These are phyloP conservation scores for Mormoops blainvillei DNA, from an alignment of 2,113 vertebrate species.

Conservation along the genomic window DNA sequence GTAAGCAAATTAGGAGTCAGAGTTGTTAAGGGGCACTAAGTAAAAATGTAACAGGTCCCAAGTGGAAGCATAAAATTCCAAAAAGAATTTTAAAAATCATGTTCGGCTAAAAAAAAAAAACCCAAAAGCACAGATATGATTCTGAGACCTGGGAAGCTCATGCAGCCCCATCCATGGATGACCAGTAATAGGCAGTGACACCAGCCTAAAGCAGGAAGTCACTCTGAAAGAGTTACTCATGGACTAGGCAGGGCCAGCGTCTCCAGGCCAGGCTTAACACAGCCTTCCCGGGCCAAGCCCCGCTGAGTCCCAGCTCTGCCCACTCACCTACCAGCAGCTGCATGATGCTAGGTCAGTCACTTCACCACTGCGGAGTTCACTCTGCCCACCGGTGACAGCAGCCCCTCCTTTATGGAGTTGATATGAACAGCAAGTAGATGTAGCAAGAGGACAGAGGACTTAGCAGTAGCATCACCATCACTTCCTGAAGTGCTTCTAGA, in stretches of 20 bases:
- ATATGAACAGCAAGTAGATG: accelerated
- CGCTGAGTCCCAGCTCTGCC: not conserved
- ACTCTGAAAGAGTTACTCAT: accelerated
- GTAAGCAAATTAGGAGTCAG: not conserved
- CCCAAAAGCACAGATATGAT: not conserved
- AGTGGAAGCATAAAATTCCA: not conserved
- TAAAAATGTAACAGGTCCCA: not conserved
- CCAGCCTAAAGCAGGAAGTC: not conserved
- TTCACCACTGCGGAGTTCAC: not conserved
- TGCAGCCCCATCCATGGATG: accelerated
- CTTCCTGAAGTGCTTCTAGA: not conserved
- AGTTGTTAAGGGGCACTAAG: not conserved
- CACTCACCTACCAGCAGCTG: not conserved
- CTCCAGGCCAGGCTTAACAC: not conserved
- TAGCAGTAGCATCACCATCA: not conserved
- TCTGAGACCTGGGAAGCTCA: not conserved
- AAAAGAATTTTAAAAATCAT: not conserved
- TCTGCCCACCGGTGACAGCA: not conserved
- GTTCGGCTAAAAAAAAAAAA: not conserved
- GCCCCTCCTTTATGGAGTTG: accelerated
- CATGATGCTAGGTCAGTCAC: accelerated
- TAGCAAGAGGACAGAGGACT: not conserved
- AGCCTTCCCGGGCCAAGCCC: not conserved
- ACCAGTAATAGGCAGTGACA: not conserved
- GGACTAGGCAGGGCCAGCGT: not conserved